Evolutionary conservation across 2,797 vertebrate genomes (phyloP), one percentile per base, ranked within the genome.

Genomic region (Helarctos malayanus): DNA sequence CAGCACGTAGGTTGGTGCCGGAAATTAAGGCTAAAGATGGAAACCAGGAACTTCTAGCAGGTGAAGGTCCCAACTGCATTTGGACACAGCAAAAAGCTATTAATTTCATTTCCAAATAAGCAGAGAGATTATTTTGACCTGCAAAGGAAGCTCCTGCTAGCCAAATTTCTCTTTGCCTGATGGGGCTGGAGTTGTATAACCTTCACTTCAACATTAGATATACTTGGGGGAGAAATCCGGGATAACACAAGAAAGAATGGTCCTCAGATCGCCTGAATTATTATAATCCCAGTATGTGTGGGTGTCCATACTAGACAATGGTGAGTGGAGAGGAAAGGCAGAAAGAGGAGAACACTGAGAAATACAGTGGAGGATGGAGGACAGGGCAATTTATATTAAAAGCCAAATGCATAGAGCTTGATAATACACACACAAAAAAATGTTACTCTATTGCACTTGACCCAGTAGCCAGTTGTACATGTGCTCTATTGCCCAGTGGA

Each of bases 41-140:
- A 93, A 89, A 83, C 18, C 56, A 29, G 25, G 45, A 27, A 18
- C 23, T 80, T 86, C 41, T 21, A 69, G 29, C 4, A 38, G 47
- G 57, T 38, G 35, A 97, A 80, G 27, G 56, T 32, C 7, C 19
- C 2, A 0, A 76, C 76, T 95, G 16, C 49, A 54, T 52, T 76
- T 92, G 71, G n/a, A 92, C 56, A 84, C 14, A 79, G 65, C 7
- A 69, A 63, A 41, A 54, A 83, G 29, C 54, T 92, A 59, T 65
- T 80, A n/a, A 84, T 94, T 95, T 88, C 32, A 76, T 65, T 75
- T 95, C 61, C 54, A 91, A 76, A 83, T 47, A 80, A 90, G 41
- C 57, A 68, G 52, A 75, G 47, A 47, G 63, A 89, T 88, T 81
- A 68, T 87, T 73, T 91, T 83, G 68, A 91, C 18, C 52, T 19